These are phyloP conservation scores for Atta cephalotes DNA, from an alignment of 1,140 invertebrate species.

Conservation along the genomic window DNA sequence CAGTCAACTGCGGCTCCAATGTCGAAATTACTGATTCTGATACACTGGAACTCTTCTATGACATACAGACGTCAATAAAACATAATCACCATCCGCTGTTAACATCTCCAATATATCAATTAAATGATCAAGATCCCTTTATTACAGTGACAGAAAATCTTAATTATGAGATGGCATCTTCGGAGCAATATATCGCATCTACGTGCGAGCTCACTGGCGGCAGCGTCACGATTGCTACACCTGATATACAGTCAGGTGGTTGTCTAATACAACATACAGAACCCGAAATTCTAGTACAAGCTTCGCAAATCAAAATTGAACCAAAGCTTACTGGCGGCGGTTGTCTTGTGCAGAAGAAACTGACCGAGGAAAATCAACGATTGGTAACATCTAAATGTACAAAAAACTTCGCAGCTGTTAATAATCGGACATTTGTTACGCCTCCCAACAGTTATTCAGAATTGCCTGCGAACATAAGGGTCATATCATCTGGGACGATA, in stretches of 20 bases:
- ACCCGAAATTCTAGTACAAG: slow-evolving; percentile 71
- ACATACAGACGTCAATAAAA: slow-evolving; percentile 3
- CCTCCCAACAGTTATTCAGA: slow-evolving; percentile 82
- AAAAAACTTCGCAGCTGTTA: neutral
- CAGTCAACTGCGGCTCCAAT: neutral
- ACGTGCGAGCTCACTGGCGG: slow-evolving; percentile 78
- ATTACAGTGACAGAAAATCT: neutral
- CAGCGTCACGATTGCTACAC: slow-evolving; percentile 79
- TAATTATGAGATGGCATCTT: neutral
- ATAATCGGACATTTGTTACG: slow-evolving; percentile 46
- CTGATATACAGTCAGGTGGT: slow-evolving; percentile 78
- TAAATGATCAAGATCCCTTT: slow-evolving; percentile 9
- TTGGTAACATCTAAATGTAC: neutral
- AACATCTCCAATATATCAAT: neutral
- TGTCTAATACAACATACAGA: slow-evolving; percentile 77
- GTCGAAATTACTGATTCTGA: slow-evolving; percentile 4
- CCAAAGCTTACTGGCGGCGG: slow-evolving; percentile 77
- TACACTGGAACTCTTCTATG: neutral
- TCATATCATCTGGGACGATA: neutral
- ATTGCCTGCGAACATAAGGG: slow-evolving; percentile 76
- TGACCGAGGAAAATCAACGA: slow-evolving; percentile 64
- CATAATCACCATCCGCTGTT: neutral
- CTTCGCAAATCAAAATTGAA: slow-evolving; percentile 78
- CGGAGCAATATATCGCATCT: slow-evolving; percentile 74
- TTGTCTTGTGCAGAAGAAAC: slow-evolving; percentile 74